These are phyloP conservation scores for human (Homo sapiens) DNA, from an alignment of 2,113 vertebrate species.

Conservation along the genomic window GRCh38 chr16:65785001-65785500, in stretches of 20 bases:
- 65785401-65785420: accelerated
- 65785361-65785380: accelerated
- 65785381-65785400: neutral
- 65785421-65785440: neutral
- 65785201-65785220: too few species aligned
- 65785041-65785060: neutral
- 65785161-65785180: neutral
- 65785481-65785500: neutral
- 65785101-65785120: accelerated
- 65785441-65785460: neutral
- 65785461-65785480: accelerated
- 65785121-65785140: neutral
- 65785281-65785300: neutral
- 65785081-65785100: neutral
- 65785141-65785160: too few species aligned
- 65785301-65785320: too few species aligned
- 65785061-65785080: too few species aligned
- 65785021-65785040: neutral
- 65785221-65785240: neutral
- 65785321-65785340: neutral
- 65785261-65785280: accelerated
- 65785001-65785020: neutral
- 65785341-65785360: neutral
- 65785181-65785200: neutral
- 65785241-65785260: accelerated